Percentiles rank a stretch among this genome's conserved stretches.
These are phyloP conservation scores for Stratiolaelaps scimitus DNA, from an alignment of 1,140 invertebrate genomes.

Conservation along the genomic window DNA sequence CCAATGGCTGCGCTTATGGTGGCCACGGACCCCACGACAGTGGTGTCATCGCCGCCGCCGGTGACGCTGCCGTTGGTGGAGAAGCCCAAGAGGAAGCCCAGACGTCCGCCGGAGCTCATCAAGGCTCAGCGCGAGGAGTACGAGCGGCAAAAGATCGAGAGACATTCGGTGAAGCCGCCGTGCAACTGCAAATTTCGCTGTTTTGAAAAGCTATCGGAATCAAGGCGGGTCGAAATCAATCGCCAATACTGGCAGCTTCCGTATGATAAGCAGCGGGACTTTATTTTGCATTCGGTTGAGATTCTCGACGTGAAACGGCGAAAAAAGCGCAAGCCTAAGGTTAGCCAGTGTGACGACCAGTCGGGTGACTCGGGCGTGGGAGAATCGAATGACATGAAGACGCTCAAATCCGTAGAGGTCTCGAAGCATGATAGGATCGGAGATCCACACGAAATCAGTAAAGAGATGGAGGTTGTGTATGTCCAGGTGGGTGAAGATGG, in stretches of 20 bases:
- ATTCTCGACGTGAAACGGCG: conserved; percentile 18
- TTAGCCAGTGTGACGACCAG: too few relatives aligned
- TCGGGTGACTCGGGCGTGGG: too few relatives aligned
- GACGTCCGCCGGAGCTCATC: neutral
- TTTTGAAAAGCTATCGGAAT: conserved; percentile 5
- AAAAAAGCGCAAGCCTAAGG: neutral
- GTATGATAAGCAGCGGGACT: conserved; percentile 16
- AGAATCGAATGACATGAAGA: too few relatives aligned
- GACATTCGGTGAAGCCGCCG: conserved; percentile 8
- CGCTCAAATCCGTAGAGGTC: too few relatives aligned
- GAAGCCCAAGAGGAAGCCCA: conserved; percentile 15
- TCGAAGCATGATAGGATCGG: neutral
- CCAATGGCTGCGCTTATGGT: neutral
- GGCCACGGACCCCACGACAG: neutral
- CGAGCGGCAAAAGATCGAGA: neutral
- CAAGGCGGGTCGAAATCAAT: conserved; percentile 11
- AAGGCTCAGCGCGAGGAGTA: conserved; percentile 17
- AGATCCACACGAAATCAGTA: too few relatives aligned
- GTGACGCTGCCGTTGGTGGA: too few relatives aligned
- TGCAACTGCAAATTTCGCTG: conserved; percentile 26
- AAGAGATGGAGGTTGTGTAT: too few relatives aligned
- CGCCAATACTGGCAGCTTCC: conserved; percentile 24
- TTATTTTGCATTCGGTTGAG: conserved; percentile 17
- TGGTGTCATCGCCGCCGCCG: neutral
- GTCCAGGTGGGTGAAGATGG: too few relatives aligned